Evolutionary conservation across 2,888 invertebrate species (phyloP).

Genomic region (Coremacera marginata): DNA sequence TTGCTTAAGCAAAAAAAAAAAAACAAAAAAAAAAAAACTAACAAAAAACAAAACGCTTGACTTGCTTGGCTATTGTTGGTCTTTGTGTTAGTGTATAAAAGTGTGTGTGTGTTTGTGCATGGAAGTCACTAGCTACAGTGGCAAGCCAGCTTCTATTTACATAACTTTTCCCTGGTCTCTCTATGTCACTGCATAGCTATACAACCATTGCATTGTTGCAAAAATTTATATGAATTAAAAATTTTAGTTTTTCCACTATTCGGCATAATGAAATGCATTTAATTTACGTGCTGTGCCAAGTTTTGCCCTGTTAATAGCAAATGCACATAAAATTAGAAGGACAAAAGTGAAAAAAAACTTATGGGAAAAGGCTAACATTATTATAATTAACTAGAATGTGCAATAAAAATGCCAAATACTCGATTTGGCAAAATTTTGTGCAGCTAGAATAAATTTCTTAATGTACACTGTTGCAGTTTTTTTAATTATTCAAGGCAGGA

Average conservation of each 20-base stretch:
- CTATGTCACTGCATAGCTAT: background rate
- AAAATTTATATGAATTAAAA: constrained; percentile 13
- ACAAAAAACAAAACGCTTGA: background rate
- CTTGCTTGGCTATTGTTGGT: constrained; percentile 16
- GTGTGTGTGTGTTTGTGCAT: constrained; percentile 13
- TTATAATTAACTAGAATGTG: constrained; percentile 9
- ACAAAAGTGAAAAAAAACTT: background rate
- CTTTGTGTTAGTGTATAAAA: constrained; percentile 13
- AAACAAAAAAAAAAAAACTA: constrained; percentile 30
- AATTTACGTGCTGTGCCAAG: constrained; percentile 31
- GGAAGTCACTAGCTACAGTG: background rate
- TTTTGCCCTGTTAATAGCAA: background rate
- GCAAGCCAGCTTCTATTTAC: constrained; percentile 43
- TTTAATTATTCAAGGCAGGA: too few species aligned
- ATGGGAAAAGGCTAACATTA: background rate
- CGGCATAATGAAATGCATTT: constrained; percentile 12
- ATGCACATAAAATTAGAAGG: background rate
- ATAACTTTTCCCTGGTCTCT: constrained; percentile 2
- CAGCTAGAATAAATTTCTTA: too few species aligned
- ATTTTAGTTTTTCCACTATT: background rate
- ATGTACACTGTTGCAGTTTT: too few species aligned
- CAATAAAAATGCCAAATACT: background rate
- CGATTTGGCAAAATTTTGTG: too few species aligned
- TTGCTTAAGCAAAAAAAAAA: constrained; percentile 39
- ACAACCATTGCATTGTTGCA: constrained; percentile 5